Percentiles rank a stretch among this genome's conserved stretches.
Conservation (phyloP, 2,888 invertebrate genomes). For the Nemotelus pantherinus region DNA sequence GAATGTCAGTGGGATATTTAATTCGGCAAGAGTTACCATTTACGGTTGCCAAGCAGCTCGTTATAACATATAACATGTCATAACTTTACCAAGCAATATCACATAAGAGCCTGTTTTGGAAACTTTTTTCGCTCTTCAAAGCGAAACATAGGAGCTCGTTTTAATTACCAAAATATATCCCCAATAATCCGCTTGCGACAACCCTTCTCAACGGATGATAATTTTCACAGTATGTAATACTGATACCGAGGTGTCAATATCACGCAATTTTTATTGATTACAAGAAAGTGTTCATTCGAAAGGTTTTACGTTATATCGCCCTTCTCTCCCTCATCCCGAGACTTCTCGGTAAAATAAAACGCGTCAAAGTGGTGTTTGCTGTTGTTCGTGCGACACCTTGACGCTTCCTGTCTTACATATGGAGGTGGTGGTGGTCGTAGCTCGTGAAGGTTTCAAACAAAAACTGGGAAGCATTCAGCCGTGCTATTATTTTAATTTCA, state of each 20-base stretch:
- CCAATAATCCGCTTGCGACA: no score
- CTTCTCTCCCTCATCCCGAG: background rate
- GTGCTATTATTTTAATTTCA: conserved; percentile 48
- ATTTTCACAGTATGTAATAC: conserved; percentile 34
- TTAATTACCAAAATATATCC: no score
- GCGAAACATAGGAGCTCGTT: no score
- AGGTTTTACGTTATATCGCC: background rate
- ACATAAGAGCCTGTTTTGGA: no score
- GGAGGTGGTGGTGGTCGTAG: background rate
- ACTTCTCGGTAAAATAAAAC: background rate
- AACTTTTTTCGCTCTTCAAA: no score
- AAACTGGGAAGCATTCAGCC: conserved; percentile 31
- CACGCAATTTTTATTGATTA: conserved; percentile 50
- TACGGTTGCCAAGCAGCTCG: no score
- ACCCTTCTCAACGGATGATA: background rate
- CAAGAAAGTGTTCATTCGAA: conserved; percentile 34
- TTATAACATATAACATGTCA: no score
- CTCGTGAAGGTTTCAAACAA: background rate
- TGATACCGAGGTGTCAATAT: conserved; percentile 48
- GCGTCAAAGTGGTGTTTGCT: conserved; percentile 16
- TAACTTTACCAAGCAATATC: no score
- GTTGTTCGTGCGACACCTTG: conserved; percentile 36
- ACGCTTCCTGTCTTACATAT: conserved; percentile 46
- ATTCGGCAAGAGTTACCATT: no score
- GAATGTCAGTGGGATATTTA: no score